Evolutionary conservation across 2,113 vertebrate genomes (phyloP), one percentile per base, ranked within the genome.

Genomic region (Syrmaticus mikado): DNA sequence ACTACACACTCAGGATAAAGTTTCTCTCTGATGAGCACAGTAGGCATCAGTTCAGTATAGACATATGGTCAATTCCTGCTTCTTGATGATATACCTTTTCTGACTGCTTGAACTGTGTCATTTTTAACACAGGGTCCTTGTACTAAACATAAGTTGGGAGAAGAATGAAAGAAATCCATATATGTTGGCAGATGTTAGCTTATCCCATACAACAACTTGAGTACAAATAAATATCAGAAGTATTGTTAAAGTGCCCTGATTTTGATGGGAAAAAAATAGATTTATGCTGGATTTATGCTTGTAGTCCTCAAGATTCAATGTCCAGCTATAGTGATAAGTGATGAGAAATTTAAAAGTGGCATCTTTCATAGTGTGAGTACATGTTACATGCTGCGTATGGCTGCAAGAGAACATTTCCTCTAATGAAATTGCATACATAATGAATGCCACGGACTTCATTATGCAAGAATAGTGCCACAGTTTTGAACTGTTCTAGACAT

Each of bases 381-480:
- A 79, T n/a, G 72, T 55, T 78, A 62, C 18, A 32, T 48, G 25
- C 60, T 71, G 21, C 72, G 62, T 57, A 53, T 25, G 50, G 13
- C 65, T 81, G 55, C 57, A 85, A 92, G 48, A 73, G 45, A 89
- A 36, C 53, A 73, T 86, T 89, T 75, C 25, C 91, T 81, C 52
- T 88, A 85, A 88, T 83, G 82, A 94, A 90, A 81, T 81, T 85
- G 36, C 30, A 85, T 87, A 55, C 60, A 90, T 78, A 94, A 89
- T 90, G 83, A 79, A 94, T 15, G 16, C 27, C 57, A 53, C 64
- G 79, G 79, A 91, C 73, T 68, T 83, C 24, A 38, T 85, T 93
- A 93, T 81, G 20, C 68, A 78, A 36, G 57, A 81, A 61, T 34
- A 87, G 58, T 88, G 55, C 43, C 87, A 67, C 46, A 85, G n/a